These are phyloP conservation scores for Leptinotarsa texana DNA, from an alignment of 1,140 invertebrate genomes.

Conservation along the genomic window DNA sequence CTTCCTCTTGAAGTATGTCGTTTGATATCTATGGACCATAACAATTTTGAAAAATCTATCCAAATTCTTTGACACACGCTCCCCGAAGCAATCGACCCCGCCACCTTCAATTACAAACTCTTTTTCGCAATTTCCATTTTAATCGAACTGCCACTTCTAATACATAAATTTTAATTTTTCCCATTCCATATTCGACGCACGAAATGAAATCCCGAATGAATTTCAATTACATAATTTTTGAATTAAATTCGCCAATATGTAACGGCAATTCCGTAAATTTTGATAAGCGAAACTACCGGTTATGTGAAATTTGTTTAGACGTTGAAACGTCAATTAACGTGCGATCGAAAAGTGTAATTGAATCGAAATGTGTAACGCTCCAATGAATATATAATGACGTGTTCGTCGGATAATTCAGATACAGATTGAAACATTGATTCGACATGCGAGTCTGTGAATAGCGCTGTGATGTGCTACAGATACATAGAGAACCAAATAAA, in stretches of 20 bases:
- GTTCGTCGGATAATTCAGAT: not conserved
- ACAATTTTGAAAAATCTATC: no score
- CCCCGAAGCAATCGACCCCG: no score
- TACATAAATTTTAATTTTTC: not conserved
- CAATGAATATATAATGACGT: not conserved
- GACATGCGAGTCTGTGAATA: no score
- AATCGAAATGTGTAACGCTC: not conserved
- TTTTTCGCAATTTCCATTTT: conserved; percentile 3
- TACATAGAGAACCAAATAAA: no score
- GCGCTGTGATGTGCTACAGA: no score
- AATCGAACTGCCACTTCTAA: not conserved
- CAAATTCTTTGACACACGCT: no score
- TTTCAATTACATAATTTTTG: not conserved
- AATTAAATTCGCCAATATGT: not conserved
- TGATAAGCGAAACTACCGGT: not conserved
- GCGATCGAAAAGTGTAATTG: not conserved
- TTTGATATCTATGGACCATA: no score
- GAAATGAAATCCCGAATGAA: not conserved
- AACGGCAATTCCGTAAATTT: not conserved
- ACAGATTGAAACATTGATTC: no score
- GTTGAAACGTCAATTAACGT: conserved; percentile 5
- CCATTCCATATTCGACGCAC: not conserved
- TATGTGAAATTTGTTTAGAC: not conserved
- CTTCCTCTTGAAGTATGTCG: no score
- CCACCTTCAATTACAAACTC: not conserved